phyloP scores from a whole-genome alignment of 2,113 vertebrate species.

The Platichthys stellatus region DNA sequence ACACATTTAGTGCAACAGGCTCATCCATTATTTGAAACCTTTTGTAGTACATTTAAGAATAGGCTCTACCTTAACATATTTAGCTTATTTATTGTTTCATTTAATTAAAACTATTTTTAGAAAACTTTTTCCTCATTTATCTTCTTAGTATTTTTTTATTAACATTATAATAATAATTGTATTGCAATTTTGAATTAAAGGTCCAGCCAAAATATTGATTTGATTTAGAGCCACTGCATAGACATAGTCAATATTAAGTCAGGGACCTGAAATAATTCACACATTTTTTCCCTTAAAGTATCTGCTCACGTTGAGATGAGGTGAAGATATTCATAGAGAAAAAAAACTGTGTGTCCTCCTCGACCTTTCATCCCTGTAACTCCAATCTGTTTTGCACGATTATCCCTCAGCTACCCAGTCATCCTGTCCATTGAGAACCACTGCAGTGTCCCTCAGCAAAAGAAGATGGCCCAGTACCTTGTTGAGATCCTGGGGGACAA shows the following conservation, averaged over 20 bases:
- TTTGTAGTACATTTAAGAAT: no score
- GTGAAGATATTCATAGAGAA: not conserved
- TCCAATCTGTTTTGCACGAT: conserved; percentile 2
- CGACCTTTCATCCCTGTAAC: not conserved
- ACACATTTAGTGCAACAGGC: not conserved
- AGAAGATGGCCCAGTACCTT: conserved; percentile 97
- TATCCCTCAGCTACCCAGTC: conserved; percentile 88
- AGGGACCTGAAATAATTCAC: not conserved
- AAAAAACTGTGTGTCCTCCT: not conserved
- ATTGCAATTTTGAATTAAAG: not conserved
- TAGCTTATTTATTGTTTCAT: no score
- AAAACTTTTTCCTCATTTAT: no score
- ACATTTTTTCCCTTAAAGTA: not conserved
- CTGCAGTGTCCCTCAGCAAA: conserved; percentile 95
- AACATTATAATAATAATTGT: not conserved
- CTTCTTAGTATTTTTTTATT: no score
- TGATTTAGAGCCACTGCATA: no score
- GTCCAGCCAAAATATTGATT: not conserved
- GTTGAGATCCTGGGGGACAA: conserved; percentile 92
- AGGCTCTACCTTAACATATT: no score
- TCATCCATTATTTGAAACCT: no score
- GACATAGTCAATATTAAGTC: not conserved
- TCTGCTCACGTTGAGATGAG: no score
- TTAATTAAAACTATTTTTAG: no score
- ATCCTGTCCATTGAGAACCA: conserved; percentile 99